Percentiles rank a stretch among this genome's conserved stretches.
These are phyloP conservation scores for Sebastiscus tertius DNA, from an alignment of 2,797 vertebrate genomes.

Conservation along the genomic window DNA sequence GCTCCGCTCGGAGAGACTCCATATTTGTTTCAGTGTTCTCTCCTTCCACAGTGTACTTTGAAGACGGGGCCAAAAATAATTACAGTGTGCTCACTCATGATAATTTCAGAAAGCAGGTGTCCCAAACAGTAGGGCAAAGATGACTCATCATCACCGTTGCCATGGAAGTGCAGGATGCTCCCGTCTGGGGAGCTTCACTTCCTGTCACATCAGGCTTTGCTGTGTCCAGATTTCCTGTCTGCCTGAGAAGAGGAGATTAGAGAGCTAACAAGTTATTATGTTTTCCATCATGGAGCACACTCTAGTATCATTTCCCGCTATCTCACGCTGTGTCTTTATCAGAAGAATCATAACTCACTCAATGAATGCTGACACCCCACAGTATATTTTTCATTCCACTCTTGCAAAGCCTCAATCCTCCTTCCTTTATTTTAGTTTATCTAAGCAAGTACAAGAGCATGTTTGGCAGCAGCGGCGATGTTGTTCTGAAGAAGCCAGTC, in stretches of 20 bases:
- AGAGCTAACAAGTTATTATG: conserved; percentile 30
- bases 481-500: conserved; percentile 20
- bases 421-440: neutral
- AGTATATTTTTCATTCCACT: neutral
- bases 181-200: conserved; percentile 62
- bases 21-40: conserved; percentile 37
- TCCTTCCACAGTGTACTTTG: conserved; percentile 19
- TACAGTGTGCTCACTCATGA: neutral
- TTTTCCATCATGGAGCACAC: neutral
- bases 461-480: conserved; percentile 8
- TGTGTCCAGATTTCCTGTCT: conserved; percentile 74
- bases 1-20: conserved; percentile 23
- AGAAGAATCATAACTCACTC: conserved; percentile 1
- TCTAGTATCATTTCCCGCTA: neutral
- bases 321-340: conserved; percentile 3
- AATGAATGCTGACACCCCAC: neutral
- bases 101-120: conserved; percentile 60
- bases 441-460: neutral
- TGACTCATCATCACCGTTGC: conserved; percentile 61
- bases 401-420: neutral
- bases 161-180: conserved; percentile 55
- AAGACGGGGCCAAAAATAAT: conserved; percentile 26
- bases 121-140: conserved; percentile 44
- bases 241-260: conserved; percentile 57
- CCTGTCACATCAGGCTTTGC: conserved; percentile 64